Evolutionary conservation across 1,140 invertebrate genomes (phyloP), one percentile per base, ranked within the genome.

Genomic region (Dendroctonus ponderosae): DNA sequence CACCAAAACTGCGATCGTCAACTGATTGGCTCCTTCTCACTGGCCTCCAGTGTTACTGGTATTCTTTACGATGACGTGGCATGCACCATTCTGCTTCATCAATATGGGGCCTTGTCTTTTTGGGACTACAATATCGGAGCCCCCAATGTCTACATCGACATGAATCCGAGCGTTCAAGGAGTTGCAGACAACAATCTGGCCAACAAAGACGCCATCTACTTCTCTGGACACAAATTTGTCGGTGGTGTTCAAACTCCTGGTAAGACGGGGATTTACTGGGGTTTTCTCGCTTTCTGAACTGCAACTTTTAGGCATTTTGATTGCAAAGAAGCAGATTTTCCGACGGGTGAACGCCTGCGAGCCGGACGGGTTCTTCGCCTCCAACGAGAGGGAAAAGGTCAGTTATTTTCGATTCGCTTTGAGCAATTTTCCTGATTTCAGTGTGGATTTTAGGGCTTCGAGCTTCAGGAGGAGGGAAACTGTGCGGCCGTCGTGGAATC

Each of bases 101-200:
- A 80, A 72, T 91, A 93, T 75, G 88, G 87, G 3, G 93, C 92
- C 3, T 82, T 93, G 57, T 87, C 91, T 4, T 89, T 96, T 72
- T 96, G 93, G 92, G 94, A 96, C 79, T 96, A 93, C 79, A 92
- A 92, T 5, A 85, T 91, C 7, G 91, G 91, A 51, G 93, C 90
- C 3, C 91, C 93, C 0, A 91, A 90, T 72, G 82, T 89, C 0
- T 82, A 85, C 46, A 85, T 96, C 67, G 89, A 94, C 73, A 94
- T 96, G 91, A 96, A 96, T 77, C 92, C 93, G 0, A 79, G 77
- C 7, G 70, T 81, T 9, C 76, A 66, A 71, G 79, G 78, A 7
- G 72, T 80, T 9, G 72, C 74, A 59, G 75, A 78, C 50, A 73
- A 71, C 52, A 62, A 58, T 26, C 57, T 69, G 38, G 4, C 79